Conservation (phyloP, 2,888 invertebrate genomes). For the Lepas anatifera region DNA sequence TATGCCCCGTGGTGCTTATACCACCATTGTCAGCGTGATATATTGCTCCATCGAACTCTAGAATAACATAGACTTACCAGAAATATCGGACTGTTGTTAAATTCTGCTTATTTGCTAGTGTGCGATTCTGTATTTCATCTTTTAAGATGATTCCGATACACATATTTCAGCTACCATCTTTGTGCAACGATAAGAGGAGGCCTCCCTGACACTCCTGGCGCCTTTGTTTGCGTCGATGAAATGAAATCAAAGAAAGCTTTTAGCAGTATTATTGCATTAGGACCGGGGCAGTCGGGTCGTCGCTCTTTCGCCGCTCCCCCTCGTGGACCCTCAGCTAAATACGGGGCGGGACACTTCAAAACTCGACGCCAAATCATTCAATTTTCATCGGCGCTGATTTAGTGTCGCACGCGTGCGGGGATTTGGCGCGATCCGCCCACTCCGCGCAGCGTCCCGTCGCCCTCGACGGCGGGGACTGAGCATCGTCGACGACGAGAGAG, state of each 20-base stretch:
- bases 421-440: neutral
- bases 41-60: no score
- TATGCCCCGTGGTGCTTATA: no score
- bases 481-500: neutral
- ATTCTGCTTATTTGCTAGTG: no score
- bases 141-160: no score
- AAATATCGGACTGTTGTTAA: no score
- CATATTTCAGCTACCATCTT: no score
- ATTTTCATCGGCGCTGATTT: neutral
- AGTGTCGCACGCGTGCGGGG: neutral
- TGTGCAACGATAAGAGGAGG: no score
- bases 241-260: constrained; percentile 12
- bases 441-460: no score
- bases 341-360: constrained; percentile 5
- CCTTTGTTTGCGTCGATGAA: neutral
- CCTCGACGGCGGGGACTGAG: neutral
- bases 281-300: neutral
- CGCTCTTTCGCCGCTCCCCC: neutral
- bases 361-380: constrained; percentile 3
- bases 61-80: no score
- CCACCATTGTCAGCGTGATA: no score
- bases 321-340: neutral
- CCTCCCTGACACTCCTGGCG: neutral
- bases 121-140: no score
- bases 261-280: constrained; percentile 1